phyloP scores from a whole-genome alignment of 2,888 invertebrate genomes.

The Cephalotes varians region DNA sequence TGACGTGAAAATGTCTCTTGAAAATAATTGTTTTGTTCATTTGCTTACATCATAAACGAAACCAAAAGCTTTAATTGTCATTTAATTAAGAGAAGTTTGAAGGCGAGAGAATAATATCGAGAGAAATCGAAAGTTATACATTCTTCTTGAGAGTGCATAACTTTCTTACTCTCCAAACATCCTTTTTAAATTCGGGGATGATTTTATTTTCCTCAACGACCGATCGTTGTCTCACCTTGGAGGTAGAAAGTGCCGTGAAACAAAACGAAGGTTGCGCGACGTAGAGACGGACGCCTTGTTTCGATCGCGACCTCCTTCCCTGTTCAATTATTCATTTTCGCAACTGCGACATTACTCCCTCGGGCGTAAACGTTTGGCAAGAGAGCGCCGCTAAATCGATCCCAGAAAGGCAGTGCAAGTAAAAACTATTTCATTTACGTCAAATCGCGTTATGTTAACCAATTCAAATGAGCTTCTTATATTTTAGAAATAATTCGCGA shows the following conservation, averaged over 20 bases:
- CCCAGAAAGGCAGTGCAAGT: not conserved
- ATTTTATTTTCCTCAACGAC: conserved; percentile 14
- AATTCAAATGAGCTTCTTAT: not conserved
- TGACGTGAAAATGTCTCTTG: not conserved
- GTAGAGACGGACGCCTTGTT: conserved; percentile 64
- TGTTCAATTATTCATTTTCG: conserved; percentile 56
- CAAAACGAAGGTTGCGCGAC: conserved; percentile 71
- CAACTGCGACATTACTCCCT: conserved; percentile 42
- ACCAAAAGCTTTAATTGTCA: not conserved
- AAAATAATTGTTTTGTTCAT: not conserved
- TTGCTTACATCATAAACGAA: not conserved
- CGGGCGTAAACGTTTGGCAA: conserved; percentile 43
- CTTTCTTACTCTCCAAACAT: conserved; percentile 4
- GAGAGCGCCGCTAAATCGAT: conserved; percentile 41
- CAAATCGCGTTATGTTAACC: not conserved
- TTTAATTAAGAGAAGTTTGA: conserved; percentile 32
- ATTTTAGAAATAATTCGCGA: not conserved
- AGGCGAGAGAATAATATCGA: conserved; percentile 1
- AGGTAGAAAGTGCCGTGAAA: conserved; percentile 74
- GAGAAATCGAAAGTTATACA: conserved; percentile 26
- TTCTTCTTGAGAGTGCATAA: not conserved
- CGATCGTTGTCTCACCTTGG: conserved; percentile 63
- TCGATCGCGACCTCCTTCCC: conserved; percentile 55
- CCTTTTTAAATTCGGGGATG: not conserved
- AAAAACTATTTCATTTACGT: conserved; percentile 1